These are phyloP conservation scores for Cynopterus sphinx DNA, from an alignment of 2,797 vertebrate species.

Conservation along the genomic window DNA sequence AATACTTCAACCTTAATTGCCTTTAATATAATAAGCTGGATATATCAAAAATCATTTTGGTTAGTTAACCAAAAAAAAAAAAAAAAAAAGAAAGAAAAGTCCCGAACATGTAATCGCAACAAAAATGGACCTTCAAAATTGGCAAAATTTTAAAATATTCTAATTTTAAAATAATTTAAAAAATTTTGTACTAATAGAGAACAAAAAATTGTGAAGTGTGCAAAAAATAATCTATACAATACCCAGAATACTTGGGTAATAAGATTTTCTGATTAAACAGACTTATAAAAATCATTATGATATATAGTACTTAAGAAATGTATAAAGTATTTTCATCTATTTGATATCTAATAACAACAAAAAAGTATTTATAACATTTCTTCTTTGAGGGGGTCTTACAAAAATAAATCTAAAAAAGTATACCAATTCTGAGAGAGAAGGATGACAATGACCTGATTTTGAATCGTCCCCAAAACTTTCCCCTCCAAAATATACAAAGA, in stretches of 20 bases:
- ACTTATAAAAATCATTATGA: slow-evolving; percentile 29
- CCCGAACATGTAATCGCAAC: not conserved
- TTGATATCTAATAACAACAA: not conserved
- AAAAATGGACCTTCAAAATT: slow-evolving; percentile 11
- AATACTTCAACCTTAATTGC: slow-evolving; percentile 1
- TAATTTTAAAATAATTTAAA: slow-evolving; percentile 16
- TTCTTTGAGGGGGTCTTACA: not conserved
- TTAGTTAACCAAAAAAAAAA: not conserved
- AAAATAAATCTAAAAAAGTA: slow-evolving; percentile 1
- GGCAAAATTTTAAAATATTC: not conserved
- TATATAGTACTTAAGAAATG: not conserved
- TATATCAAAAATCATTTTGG: slow-evolving; percentile 16
- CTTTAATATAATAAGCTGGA: slow-evolving; percentile 23
- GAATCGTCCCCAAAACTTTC: not conserved
- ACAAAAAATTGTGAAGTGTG: not conserved
- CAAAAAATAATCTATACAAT: not conserved
- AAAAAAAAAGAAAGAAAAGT: not conserved
- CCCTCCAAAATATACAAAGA: not conserved
- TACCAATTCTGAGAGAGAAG: not conserved
- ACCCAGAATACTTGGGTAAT: slow-evolving; percentile 21
- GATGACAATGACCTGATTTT: not conserved
- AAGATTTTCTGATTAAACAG: not conserved
- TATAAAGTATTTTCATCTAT: slow-evolving; percentile 20
- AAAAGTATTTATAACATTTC: slow-evolving; percentile 22
- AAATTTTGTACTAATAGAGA: not conserved